Conservation (phyloP, 2,797 vertebrate species). For the Epinephelus malabaricus region DNA sequence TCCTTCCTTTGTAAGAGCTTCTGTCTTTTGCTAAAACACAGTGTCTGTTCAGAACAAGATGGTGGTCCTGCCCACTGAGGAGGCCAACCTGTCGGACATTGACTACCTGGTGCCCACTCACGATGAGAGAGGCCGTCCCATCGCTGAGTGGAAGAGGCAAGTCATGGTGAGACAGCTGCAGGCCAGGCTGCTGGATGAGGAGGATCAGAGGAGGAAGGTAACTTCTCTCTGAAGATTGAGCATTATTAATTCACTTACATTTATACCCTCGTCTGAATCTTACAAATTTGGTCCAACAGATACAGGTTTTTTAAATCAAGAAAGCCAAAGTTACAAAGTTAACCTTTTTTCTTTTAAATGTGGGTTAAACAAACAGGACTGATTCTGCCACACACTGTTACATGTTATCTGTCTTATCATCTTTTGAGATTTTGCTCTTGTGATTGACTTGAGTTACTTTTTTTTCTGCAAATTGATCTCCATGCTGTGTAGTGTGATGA, state of each 20-base stretch:
- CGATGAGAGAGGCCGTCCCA: conserved; percentile 91
- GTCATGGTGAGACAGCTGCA: conserved; percentile 96
- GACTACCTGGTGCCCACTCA: conserved; percentile 94
- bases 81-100: conserved; percentile 89
- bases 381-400: no score
- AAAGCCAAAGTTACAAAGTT: no score
- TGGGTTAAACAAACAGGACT: no score
- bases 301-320: no score
- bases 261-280: not conserved
- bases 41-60: conserved; percentile 80
- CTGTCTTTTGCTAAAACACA: not conserved
- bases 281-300: not conserved
- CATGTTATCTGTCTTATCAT: no score
- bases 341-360: no score
- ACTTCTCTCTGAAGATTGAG: conserved; percentile 1
- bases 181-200: conserved; percentile 87
- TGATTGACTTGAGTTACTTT: no score
- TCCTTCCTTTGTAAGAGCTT: not conserved
- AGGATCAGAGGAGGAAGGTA: conserved; percentile 87
- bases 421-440: no score
- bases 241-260: not conserved
- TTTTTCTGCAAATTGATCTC: no score
- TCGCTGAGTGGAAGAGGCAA: conserved; percentile 98
- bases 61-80: conserved; percentile 86
- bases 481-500: no score